Evolutionary conservation across 2,888 invertebrate species (phyloP).

Genomic region (Acronicta psi): DNA sequence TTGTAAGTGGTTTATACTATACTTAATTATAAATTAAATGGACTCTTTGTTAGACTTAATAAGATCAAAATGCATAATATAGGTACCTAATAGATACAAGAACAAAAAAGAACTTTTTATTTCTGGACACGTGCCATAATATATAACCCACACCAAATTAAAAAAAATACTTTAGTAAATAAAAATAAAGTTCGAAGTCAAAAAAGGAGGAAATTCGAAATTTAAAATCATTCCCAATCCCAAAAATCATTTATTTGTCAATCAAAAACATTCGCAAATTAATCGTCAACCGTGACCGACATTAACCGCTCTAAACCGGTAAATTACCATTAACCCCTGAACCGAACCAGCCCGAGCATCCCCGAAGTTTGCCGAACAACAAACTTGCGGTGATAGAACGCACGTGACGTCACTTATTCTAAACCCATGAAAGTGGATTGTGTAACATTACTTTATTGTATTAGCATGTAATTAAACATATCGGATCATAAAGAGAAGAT

Average conservation of each 20-base stretch:
- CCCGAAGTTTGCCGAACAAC: constrained; percentile 51
- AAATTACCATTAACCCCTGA: constrained; percentile 71
- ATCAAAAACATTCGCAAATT: constrained; percentile 15
- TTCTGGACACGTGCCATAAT: no score
- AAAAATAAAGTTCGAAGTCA: no score
- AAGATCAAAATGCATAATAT: no score
- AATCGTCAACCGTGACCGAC: constrained; percentile 25
- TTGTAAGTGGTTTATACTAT: no score
- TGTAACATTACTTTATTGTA: constrained; percentile 16
- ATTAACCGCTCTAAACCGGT: constrained; percentile 54
- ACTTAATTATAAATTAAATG: no score
- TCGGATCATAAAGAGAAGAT: not conserved
- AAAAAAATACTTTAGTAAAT: no score
- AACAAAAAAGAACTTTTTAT: no score
- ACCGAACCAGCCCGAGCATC: constrained; percentile 37
- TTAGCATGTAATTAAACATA: not conserved
- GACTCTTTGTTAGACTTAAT: no score
- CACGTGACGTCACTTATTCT: constrained; percentile 63
- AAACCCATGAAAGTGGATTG: constrained; percentile 46
- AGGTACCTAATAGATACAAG: no score
- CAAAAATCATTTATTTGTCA: constrained; percentile 5
- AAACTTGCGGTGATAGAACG: constrained; percentile 68
- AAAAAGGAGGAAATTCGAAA: no score
- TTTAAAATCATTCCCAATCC: no score
- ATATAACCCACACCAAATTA: no score